Conservation (phyloP, 2,113 vertebrate species). For the Heteronetta atricapilla region DNA sequence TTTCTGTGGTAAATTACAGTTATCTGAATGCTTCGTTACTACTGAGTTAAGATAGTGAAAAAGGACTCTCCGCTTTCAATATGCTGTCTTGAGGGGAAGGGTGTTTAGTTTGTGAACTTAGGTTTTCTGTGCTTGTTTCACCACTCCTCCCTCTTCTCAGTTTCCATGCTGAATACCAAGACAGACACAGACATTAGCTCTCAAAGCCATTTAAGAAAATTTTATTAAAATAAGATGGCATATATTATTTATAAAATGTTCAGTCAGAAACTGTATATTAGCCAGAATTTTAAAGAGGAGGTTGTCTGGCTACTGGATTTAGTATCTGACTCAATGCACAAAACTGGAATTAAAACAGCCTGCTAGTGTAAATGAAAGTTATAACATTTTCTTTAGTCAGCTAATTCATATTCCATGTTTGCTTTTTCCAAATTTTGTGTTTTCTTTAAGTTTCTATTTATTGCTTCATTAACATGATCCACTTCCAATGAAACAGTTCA, state of each 20-base stretch:
- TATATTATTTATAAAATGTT: neutral
- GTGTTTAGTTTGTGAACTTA: neutral
- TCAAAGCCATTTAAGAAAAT: neutral
- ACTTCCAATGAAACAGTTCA: neutral
- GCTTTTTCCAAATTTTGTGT: constrained; percentile 4
- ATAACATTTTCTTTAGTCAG: neutral
- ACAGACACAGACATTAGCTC: neutral
- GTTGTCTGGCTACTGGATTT: neutral
- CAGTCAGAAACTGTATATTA: neutral
- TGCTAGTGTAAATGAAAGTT: neutral
- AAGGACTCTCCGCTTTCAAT: neutral
- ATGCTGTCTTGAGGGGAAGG: neutral
- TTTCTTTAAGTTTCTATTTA: constrained; percentile 40
- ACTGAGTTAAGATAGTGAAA: neutral
- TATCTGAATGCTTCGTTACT: neutral
- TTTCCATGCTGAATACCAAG: neutral
- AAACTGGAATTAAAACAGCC: constrained; percentile 30
- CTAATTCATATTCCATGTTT: neutral
- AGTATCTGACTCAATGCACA: neutral
- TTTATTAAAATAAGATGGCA: neutral
- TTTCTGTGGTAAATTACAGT: constrained; percentile 14
- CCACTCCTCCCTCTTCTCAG: neutral
- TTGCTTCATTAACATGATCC: constrained; percentile 26
- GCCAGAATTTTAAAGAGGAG: neutral
- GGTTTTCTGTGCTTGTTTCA: neutral